These are phyloP conservation scores for Antechinus flavipes DNA, from an alignment of 2,113 vertebrate genomes.

Conservation along the genomic window DNA sequence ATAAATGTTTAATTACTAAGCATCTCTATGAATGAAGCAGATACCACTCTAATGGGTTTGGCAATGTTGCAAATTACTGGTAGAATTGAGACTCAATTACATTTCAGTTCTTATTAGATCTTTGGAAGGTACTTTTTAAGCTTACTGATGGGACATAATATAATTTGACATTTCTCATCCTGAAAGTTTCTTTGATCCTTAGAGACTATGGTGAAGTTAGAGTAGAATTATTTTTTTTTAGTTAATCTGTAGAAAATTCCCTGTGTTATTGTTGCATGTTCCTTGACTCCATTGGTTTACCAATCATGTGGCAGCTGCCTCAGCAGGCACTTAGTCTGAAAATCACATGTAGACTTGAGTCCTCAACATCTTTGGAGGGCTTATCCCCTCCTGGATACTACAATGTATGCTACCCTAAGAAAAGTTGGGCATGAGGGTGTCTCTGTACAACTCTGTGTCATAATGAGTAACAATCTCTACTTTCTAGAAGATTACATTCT, in stretches of 20 bases:
- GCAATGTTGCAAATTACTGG: no score
- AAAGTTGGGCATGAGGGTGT: background rate
- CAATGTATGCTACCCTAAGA: background rate
- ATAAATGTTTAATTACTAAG: background rate
- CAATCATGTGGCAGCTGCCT: background rate
- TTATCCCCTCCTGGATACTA: background rate
- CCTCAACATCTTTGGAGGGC: background rate
- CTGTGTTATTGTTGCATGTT: background rate
- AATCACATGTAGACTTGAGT: background rate
- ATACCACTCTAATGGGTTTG: background rate
- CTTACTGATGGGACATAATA: background rate
- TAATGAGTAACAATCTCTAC: background rate
- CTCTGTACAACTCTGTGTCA: background rate
- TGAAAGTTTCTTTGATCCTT: background rate
- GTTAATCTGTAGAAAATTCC: background rate
- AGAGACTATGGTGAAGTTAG: background rate
- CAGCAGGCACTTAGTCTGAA: background rate
- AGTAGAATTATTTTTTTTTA: background rate
- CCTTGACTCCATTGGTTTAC: background rate
- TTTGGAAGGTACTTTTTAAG: background rate
- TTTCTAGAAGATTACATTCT: background rate
- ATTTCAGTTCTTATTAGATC: background rate
- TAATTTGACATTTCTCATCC: background rate
- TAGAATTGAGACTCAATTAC: background rate
- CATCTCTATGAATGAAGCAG: background rate